These are phyloP conservation scores for Microhierax caerulescens DNA, from an alignment of 2,797 vertebrate species.

Conservation along the genomic window DNA sequence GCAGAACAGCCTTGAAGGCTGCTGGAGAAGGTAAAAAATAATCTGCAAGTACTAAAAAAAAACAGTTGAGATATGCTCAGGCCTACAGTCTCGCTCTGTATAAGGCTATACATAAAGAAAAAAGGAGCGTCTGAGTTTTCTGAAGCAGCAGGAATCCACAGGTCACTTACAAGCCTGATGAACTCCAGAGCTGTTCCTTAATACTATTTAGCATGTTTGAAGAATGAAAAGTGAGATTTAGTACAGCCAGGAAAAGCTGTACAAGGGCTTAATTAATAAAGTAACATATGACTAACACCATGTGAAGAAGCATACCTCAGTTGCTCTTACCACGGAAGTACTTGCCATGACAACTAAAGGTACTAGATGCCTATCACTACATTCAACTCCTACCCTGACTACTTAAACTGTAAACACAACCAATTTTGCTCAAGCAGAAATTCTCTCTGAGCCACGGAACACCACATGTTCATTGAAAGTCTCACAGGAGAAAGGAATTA, in stretches of 20 bases:
- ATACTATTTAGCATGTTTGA: background rate
- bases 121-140: background rate
- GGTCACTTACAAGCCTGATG: background rate
- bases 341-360: background rate
- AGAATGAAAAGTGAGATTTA: background rate
- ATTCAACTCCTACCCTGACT: background rate
- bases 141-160: background rate
- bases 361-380: background rate
- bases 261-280: background rate
- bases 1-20: background rate
- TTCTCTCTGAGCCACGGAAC: background rate
- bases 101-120: background rate
- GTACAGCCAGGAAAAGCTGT: background rate
- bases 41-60: background rate
- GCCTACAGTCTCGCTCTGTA: background rate
- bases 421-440: background rate
- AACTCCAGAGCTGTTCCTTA: background rate
- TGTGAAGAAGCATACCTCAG: background rate
- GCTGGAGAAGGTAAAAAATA: background rate
- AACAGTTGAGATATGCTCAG: background rate
- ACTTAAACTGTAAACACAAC: background rate
- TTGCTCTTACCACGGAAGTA: background rate
- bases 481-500: background rate
- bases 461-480: background rate
- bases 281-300: background rate